Conservation (phyloP, 2,888 invertebrate genomes). For the Parapristionchus giblindavisi region DNA sequence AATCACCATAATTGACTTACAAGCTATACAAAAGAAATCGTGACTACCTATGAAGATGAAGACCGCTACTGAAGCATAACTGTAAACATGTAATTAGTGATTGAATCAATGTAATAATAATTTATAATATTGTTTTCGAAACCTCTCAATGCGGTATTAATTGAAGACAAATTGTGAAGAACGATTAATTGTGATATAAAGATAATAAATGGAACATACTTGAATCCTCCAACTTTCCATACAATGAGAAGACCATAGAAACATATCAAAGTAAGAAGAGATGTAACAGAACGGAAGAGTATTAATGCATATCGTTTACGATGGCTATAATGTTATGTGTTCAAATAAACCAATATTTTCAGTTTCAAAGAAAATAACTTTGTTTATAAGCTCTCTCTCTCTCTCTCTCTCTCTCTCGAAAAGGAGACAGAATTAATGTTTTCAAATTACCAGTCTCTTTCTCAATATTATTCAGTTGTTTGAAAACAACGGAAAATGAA, state of each 20-base stretch:
- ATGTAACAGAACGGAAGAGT: constrained; percentile 57
- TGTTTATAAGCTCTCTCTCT: no score
- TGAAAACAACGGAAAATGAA: background rate
- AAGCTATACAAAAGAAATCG: constrained; percentile 59
- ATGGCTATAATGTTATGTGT: constrained; percentile 51
- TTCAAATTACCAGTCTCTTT: no score
- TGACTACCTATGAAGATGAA: constrained; percentile 61
- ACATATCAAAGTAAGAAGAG: constrained; percentile 58
- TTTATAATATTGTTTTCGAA: background rate
- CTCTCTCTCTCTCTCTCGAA: no score
- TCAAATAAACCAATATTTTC: no score
- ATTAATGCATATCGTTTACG: constrained; percentile 62
- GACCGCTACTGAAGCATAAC: constrained; percentile 61
- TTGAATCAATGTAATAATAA: constrained; percentile 7
- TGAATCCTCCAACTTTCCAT: constrained; percentile 61
- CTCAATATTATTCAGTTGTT: no score
- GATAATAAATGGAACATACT: constrained; percentile 12
- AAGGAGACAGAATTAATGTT: no score
- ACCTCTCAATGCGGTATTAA: no score
- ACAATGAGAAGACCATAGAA: constrained; percentile 63
- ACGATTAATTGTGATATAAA: no score
- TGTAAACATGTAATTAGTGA: background rate
- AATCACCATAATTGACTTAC: constrained; percentile 44
- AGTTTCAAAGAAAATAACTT: no score
- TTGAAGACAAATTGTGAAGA: no score